Evolutionary conservation across 2,797 vertebrate genomes (phyloP).

Genomic region (Pseudomugil gertrudae): DNA sequence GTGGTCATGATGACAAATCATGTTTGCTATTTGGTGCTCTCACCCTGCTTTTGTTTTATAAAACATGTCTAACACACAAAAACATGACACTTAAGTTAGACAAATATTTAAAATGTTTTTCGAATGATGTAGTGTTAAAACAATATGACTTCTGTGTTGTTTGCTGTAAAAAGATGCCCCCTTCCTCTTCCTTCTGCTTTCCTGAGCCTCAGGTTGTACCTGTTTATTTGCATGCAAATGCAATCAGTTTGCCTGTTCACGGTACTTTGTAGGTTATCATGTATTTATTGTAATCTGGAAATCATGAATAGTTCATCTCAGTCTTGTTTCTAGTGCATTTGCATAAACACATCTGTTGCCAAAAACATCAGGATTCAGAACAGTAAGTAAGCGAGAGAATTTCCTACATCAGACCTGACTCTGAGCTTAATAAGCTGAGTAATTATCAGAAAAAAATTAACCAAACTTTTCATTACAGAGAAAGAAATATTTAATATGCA

Average conservation of each 20-base stretch:
- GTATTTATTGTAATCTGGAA: conserved; percentile 44
- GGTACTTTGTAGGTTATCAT: conserved; percentile 25
- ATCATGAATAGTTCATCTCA: conserved; percentile 39
- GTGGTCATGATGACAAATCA: not conserved
- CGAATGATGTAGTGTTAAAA: not conserved
- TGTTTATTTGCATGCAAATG: conserved; percentile 40
- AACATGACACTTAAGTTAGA: too few relatives aligned
- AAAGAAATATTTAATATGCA: conserved; percentile 4
- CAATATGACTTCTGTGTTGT: conserved; percentile 12
- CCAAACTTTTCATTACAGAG: not conserved
- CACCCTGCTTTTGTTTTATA: not conserved
- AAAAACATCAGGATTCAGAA: conserved; percentile 20
- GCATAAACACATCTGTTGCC: conserved; percentile 30
- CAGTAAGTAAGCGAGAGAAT: conserved; percentile 24
- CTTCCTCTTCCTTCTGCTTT: not conserved
- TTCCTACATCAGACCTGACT: conserved; percentile 6
- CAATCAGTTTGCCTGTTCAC: conserved; percentile 17
- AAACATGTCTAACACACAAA: not conserved
- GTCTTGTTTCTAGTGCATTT: conserved; percentile 30
- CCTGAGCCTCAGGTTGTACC: conserved; percentile 24
- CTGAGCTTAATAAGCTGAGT: too few relatives aligned
- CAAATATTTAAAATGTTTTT: too few relatives aligned
- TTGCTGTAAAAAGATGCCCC: not conserved
- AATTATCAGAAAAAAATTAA: conserved; percentile 14
- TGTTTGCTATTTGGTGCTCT: not conserved